Conservation (phyloP, 2,797 vertebrate genomes). For the Megaceryle alcyon region DNA sequence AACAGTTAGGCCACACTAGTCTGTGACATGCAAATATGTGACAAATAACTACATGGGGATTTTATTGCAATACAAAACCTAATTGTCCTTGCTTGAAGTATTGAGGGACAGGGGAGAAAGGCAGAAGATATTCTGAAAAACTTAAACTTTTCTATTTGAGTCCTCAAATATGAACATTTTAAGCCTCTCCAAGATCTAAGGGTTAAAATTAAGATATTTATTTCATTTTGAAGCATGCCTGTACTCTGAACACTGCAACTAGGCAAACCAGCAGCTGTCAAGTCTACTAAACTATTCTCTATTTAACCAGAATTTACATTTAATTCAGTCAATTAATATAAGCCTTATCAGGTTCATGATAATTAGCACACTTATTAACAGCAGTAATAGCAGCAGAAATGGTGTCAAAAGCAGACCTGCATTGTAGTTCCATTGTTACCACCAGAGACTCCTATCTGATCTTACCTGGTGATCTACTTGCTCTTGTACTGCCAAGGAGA, state of each 20-base stretch:
- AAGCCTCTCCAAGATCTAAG: not conserved
- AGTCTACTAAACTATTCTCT: constrained; percentile 32
- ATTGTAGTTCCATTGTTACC: constrained; percentile 17
- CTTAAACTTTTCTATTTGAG: not conserved
- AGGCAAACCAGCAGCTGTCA: constrained; percentile 21
- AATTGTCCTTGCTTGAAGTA: not conserved
- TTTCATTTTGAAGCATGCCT: not conserved
- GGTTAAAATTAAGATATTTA: not conserved
- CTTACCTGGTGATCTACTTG: constrained; percentile 38
- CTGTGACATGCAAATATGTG: not conserved
- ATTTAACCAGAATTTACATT: constrained; percentile 69
- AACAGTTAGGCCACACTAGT: not conserved
- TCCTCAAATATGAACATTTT: not conserved
- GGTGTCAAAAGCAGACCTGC: constrained; percentile 38
- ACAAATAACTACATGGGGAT: not conserved
- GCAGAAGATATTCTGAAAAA: not conserved
- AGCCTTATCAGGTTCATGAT: constrained; percentile 60
- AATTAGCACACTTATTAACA: constrained; percentile 68
- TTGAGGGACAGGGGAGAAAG: not conserved
- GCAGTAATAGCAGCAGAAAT: constrained; percentile 39
- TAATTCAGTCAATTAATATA: constrained; percentile 66
- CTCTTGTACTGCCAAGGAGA: constrained; percentile 14
- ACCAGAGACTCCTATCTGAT: constrained; percentile 35
- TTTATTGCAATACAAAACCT: not conserved
- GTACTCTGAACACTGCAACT: not conserved